Evolutionary conservation across 2,113 vertebrate species (phyloP).

Genomic region (Patagioenas fasciata): DNA sequence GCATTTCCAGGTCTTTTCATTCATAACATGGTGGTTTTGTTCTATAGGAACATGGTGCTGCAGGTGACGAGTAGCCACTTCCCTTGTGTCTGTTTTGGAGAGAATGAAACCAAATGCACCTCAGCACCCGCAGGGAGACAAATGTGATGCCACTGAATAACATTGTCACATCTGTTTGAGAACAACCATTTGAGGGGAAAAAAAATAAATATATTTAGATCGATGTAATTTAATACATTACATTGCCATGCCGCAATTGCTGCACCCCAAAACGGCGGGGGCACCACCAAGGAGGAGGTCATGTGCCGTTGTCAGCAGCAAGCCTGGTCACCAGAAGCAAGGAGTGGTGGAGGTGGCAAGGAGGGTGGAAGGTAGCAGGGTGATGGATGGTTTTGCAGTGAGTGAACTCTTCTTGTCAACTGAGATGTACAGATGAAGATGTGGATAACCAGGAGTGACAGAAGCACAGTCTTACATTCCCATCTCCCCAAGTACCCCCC

Average conservation of each 20-base stretch:
- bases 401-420: background rate
- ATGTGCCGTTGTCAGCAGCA: background rate
- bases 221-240: background rate
- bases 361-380: background rate
- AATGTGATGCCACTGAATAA: fast-evolving
- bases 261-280: background rate
- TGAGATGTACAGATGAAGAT: background rate
- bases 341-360: background rate
- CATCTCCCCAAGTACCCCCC: background rate
- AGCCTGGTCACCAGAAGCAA: background rate
- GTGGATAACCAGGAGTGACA: background rate
- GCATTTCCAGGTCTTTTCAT: background rate
- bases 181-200: background rate
- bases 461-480: background rate
- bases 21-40: fast-evolving
- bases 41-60: background rate
- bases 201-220: background rate
- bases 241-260: background rate
- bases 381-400: background rate
- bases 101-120: background rate
- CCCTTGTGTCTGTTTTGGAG: background rate
- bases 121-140: background rate
- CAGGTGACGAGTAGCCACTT: background rate
- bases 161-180: background rate
- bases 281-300: background rate